phyloP scores from a whole-genome alignment of 1,140 invertebrate species.

The Drosophila baimaii region DNA sequence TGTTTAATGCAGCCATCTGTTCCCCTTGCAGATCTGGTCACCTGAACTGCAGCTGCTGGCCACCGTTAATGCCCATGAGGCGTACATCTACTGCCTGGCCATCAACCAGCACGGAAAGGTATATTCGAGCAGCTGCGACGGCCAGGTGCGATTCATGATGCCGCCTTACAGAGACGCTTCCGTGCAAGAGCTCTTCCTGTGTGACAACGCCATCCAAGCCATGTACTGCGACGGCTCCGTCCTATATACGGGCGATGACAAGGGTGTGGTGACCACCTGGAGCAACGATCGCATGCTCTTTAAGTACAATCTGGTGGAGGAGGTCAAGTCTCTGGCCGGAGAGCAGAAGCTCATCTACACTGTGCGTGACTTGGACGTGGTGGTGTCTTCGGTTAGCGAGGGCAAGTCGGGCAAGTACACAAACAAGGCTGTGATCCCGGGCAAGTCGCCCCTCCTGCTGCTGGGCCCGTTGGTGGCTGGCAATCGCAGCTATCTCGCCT shows the following conservation, averaged over 20 bases:
- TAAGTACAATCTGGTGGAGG: slow-evolving; percentile 82
- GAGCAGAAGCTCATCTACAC: slow-evolving; percentile 75
- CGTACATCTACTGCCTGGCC: slow-evolving; percentile 79
- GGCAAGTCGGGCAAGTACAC: slow-evolving; percentile 79
- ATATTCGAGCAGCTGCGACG: slow-evolving; percentile 82
- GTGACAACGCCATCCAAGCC: slow-evolving; percentile 77
- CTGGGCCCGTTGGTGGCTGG: slow-evolving; percentile 62
- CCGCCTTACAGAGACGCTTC: slow-evolving; percentile 62
- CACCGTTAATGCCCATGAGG: slow-evolving; percentile 69
- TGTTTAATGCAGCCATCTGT: not conserved
- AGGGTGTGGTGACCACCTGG: slow-evolving; percentile 82
- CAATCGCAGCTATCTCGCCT: slow-evolving; percentile 64
- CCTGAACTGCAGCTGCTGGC: slow-evolving; percentile 57
- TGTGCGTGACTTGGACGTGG: slow-evolving; percentile 76
- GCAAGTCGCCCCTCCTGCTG: slow-evolving; percentile 72
- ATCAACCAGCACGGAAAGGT: slow-evolving; percentile 75
- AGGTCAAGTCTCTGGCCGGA: slow-evolving; percentile 78
- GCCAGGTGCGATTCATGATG: slow-evolving; percentile 72
- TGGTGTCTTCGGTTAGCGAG: slow-evolving; percentile 62
- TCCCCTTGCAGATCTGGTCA: slow-evolving; percentile 59
- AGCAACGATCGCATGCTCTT: slow-evolving; percentile 79
- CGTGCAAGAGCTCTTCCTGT: slow-evolving; percentile 70
- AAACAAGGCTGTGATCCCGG: slow-evolving; percentile 75
- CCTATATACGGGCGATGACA: slow-evolving; percentile 81
- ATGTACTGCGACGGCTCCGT: slow-evolving; percentile 73